phyloP scores from a whole-genome alignment of 2,113 vertebrate species.

The Pseudopipra pipra region DNA sequence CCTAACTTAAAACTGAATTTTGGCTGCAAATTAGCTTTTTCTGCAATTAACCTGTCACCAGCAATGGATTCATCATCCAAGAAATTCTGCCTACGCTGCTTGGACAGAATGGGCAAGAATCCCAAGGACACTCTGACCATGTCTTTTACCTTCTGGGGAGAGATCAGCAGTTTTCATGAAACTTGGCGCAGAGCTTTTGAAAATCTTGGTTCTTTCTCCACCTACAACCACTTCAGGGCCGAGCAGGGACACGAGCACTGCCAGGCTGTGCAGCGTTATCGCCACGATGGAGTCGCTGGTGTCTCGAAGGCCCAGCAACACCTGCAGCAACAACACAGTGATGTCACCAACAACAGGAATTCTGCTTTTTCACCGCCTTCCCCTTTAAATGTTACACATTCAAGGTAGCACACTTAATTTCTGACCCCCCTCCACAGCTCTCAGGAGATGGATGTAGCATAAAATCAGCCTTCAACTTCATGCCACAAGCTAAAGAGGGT shows the following conservation, averaged over 20 bases:
- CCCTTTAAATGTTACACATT: not conserved
- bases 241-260: constrained; percentile 90
- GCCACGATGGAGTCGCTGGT: constrained; percentile 89
- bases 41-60: not conserved
- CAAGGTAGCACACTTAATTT: not conserved
- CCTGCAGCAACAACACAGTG: constrained; percentile 64
- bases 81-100: not conserved
- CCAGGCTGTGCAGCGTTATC: constrained; percentile 90
- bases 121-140: not conserved
- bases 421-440: not conserved
- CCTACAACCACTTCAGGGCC: constrained; percentile 96
- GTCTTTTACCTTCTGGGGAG: constrained; percentile 87
- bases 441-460: not conserved
- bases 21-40: not conserved
- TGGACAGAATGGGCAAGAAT: not conserved
- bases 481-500: not conserved
- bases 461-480: not conserved
- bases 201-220: constrained; percentile 92
- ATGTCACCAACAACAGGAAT: not conserved
- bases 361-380: not conserved
- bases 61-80: not conserved
- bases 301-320: constrained; percentile 93
- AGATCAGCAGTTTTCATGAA: constrained; percentile 88
- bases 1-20: not conserved
- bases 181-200: constrained; percentile 91